phyloP scores from a whole-genome alignment of 2,888 invertebrate species.

The Mythimna loreyi region DNA sequence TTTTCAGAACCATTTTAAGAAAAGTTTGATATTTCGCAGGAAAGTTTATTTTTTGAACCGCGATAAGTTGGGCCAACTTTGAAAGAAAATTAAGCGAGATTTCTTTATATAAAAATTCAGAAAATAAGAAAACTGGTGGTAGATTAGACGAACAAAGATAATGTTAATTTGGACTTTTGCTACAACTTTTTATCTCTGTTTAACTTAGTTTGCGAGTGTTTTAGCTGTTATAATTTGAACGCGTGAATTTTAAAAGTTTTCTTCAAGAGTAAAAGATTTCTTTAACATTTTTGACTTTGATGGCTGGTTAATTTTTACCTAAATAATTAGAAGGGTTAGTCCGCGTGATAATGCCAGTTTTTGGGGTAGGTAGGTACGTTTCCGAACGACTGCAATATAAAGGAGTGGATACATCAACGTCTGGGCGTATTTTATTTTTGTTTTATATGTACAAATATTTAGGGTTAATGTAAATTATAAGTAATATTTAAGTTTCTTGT shows the following conservation, averaged over 20 bases:
- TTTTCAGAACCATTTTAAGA: not conserved
- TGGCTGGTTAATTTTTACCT: no score
- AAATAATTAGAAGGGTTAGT: no score
- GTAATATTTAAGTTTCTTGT: no score
- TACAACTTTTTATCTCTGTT: slow-evolving; percentile 31
- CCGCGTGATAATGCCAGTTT: no score
- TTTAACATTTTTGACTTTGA: no score
- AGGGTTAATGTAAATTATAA: no score
- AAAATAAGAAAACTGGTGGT: not conserved
- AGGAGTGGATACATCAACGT: no score
- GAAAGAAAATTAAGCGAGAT: not conserved
- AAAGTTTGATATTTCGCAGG: slow-evolving; percentile 20
- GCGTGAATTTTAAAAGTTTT: not conserved
- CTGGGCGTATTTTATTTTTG: no score
- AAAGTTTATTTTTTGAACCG: slow-evolving; percentile 1
- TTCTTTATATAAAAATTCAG: not conserved
- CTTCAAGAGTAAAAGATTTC: no score
- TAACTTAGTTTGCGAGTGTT: slow-evolving; percentile 4
- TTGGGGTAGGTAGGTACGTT: no score
- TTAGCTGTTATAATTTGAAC: not conserved
- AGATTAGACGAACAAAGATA: slow-evolving; percentile 10
- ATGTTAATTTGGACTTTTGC: slow-evolving; percentile 4
- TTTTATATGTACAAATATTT: no score
- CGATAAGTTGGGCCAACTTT: not conserved
- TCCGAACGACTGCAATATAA: no score